Base-by-base conservation (phyloP, 2,888 invertebrate genomes). In the Baccha elongata region DNA sequence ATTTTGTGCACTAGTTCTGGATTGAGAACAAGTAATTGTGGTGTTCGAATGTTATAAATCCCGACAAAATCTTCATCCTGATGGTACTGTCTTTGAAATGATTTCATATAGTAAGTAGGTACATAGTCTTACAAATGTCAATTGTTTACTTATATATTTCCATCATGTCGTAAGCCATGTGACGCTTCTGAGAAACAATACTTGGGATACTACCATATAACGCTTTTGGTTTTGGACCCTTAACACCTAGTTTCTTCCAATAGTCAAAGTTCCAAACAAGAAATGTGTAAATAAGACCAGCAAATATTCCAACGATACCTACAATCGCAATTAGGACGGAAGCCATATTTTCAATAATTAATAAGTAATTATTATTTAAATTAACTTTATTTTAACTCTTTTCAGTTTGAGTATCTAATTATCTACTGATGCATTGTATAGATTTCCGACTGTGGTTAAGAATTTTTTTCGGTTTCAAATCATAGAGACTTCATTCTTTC, bases 31-130 rank as follows among this genome's bases (percentile, higher is more conserved):
- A 92, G 4, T 1, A 92, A 65, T 11, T 90, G 81, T 0, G 92
- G 91, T 0, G 64, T 85, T 1, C 88, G 87, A 3, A 88, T 84
- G 4, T 85, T 86, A 69, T 86, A 92, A 2, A 91, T 85, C 0
- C 92, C 92, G 10, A 91, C 88, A 21, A 90, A 89, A 64, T 88
- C 86, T 40, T 88, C 87, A 0, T 86, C 81, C n/a, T n/a, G n/a
- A n/a, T n/a, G n/a, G n/a, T n/a, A n/a, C n/a, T n/a, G n/a, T n/a
- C n/a, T n/a, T n/a, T n/a, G n/a, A n/a, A n/a, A n/a, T n/a, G n/a
- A n/a, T n/a, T n/a, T n/a, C n/a, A n/a, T n/a, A n/a, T n/a, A n/a
- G n/a, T n/a, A n/a, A n/a, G n/a, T n/a, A n/a, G n/a, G n/a, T n/a
- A n/a, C n/a, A n/a, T n/a, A n/a, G n/a, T n/a, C n/a, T n/a, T n/a